Evolutionary conservation across 2,888 invertebrate species (phyloP).

Genomic region (Melanchra persicariae): DNA sequence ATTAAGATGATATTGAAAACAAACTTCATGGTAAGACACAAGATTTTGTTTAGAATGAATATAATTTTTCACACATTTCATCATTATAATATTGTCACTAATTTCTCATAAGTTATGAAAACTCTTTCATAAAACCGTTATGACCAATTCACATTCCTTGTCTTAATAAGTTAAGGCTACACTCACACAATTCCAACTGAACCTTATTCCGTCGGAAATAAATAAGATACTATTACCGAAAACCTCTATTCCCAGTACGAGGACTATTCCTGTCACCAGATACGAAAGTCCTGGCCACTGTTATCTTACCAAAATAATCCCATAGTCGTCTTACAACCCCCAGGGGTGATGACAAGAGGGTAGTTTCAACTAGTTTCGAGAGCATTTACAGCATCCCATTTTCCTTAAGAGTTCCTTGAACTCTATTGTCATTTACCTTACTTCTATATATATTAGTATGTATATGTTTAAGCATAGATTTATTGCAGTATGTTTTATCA

Average conservation of each 20-base stretch:
- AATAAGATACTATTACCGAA: not conserved
- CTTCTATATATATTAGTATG: not conserved
- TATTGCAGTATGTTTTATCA: too few relatives aligned
- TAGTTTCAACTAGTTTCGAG: constrained; percentile 42
- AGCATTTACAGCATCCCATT: constrained; percentile 25
- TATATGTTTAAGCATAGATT: not conserved
- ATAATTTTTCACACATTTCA: too few relatives aligned
- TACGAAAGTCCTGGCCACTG: constrained; percentile 15
- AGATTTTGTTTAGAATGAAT: too few relatives aligned
- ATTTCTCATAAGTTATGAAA: too few relatives aligned
- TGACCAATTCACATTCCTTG: too few relatives aligned
- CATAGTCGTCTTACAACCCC: constrained; percentile 34
- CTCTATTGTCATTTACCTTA: not conserved
- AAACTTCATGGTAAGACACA: too few relatives aligned
- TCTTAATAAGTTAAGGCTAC: not conserved
- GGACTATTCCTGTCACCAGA: constrained; percentile 24
- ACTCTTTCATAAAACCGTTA: too few relatives aligned
- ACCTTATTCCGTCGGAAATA: constrained; percentile 6
- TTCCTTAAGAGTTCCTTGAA: constrained; percentile 39
- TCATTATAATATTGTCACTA: too few relatives aligned
- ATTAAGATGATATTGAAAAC: too few relatives aligned
- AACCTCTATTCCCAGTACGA: not conserved
- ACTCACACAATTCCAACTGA: not conserved
- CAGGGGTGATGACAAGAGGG: constrained; percentile 24
- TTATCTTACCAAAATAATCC: constrained; percentile 49